Evolutionary conservation across 2,113 vertebrate species (phyloP).

Genomic region (Micronycteris hirsuta): DNA sequence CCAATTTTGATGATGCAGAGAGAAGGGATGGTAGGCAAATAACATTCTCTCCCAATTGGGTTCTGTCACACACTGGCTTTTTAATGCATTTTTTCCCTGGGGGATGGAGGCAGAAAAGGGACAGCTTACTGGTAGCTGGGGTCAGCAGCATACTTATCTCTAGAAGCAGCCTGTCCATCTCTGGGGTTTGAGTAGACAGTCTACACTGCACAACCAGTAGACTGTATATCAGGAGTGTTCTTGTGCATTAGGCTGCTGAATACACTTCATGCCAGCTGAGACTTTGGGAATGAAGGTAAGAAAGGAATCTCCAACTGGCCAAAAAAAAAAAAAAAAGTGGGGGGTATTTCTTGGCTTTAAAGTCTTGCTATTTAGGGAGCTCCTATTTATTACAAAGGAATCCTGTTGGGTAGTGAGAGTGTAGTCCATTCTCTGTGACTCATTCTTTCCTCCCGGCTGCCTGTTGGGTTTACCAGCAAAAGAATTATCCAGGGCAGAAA

Average conservation of each 20-base stretch:
- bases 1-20: slow-evolving; percentile 17
- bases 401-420: not conserved
- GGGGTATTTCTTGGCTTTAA: not conserved
- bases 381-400: not conserved
- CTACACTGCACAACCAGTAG: not conserved
- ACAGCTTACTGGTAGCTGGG: not conserved
- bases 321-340: not conserved
- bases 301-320: not conserved
- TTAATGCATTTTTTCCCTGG: not conserved
- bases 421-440: not conserved
- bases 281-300: not conserved
- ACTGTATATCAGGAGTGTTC: not conserved
- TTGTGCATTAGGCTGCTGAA: not conserved
- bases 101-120: not conserved
- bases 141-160: not conserved
- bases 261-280: not conserved
- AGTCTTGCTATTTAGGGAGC: not conserved
- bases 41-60: not conserved
- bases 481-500: not conserved
- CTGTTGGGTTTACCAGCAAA: not conserved
- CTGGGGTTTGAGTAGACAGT: not conserved
- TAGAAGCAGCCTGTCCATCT: not conserved
- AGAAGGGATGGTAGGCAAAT: not conserved
- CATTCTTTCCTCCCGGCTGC: not conserved
- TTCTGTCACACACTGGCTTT: not conserved